Evolutionary conservation across 64 coral and sea anemone genomes (phyloP).

Genomic region (Montipora efflorescens): DNA sequence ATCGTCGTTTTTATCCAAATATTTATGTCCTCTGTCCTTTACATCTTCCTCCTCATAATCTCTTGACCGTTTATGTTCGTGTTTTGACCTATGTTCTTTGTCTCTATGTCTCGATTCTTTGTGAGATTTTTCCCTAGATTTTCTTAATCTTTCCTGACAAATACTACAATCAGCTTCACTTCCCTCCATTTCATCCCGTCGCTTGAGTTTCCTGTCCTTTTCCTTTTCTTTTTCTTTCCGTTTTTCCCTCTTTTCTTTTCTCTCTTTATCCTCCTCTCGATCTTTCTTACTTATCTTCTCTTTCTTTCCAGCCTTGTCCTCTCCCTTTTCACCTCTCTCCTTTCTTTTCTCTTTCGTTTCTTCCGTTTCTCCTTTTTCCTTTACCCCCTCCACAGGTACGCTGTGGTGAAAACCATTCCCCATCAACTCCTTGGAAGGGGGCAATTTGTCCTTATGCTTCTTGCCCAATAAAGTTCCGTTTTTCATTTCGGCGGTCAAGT

Average conservation of each 20-base stretch:
- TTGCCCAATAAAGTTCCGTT: slow-evolving; percentile 6
- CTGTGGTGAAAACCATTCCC: slow-evolving; percentile 20
- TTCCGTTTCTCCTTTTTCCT: slow-evolving; percentile 33
- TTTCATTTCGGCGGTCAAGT: slow-evolving; percentile 13
- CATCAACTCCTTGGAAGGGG: neutral
- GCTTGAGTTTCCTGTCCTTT: slow-evolving; percentile 6
- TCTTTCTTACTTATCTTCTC: neutral
- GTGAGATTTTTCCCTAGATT: slow-evolving; percentile 26
- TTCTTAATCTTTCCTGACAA: slow-evolving; percentile 31
- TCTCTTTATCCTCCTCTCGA: neutral
- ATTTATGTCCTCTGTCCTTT: neutral
- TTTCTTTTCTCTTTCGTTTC: slow-evolving; percentile 32
- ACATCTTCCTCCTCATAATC: neutral
- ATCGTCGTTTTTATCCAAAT: neutral
- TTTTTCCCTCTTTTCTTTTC: slow-evolving; percentile 13
- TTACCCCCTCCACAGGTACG: neutral
- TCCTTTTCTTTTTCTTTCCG: slow-evolving; percentile 2
- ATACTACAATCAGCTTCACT: slow-evolving; percentile 32
- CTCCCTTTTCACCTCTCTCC: neutral
- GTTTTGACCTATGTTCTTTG: slow-evolving; percentile 29
- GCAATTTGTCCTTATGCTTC: slow-evolving; percentile 33
- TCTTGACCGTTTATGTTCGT: slow-evolving; percentile 18
- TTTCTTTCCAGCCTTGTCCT: neutral
- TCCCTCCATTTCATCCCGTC: slow-evolving; percentile 44
- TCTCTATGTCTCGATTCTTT: slow-evolving; percentile 22